Evolutionary conservation across 2,888 invertebrate species (phyloP).

Genomic region (Athripsodes cinereus): DNA sequence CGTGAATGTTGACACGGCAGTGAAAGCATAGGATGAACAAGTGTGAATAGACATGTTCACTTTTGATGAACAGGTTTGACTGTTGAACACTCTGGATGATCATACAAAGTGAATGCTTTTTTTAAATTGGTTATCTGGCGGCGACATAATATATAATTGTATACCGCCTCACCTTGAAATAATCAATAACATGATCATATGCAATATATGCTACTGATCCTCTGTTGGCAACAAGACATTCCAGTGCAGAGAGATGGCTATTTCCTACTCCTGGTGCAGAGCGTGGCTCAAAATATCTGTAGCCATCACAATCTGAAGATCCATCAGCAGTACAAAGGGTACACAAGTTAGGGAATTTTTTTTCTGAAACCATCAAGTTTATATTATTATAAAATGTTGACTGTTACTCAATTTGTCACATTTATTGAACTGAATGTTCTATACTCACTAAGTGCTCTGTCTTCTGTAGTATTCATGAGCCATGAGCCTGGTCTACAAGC

Average conservation of each 20-base stretch:
- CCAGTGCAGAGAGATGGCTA: constrained; percentile 57
- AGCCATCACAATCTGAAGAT: constrained; percentile 18
- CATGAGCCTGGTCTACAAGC: constrained; percentile 71
- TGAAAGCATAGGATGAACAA: too few species aligned
- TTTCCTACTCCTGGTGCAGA: constrained; percentile 34
- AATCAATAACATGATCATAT: constrained; percentile 46
- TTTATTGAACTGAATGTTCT: background rate
- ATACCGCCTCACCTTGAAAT: constrained; percentile 38
- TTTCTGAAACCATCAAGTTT: constrained; percentile 39
- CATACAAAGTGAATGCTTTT: too few species aligned
- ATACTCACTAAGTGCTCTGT: constrained; percentile 54
- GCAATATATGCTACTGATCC: constrained; percentile 57
- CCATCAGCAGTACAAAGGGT: constrained; percentile 46
- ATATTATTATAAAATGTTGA: background rate
- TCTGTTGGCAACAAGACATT: constrained; percentile 48
- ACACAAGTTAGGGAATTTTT: constrained; percentile 50
- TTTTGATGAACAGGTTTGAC: too few species aligned
- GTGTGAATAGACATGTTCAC: too few species aligned
- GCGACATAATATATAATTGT: too few species aligned
- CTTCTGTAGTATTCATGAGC: constrained; percentile 50
- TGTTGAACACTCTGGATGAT: too few species aligned
- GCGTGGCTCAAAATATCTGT: constrained; percentile 22
- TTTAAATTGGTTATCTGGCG: too few species aligned
- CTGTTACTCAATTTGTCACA: background rate
- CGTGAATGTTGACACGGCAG: too few species aligned